A percentile compares a stretch with the other conserved stretches of the same genome.
Evolutionary conservation across 2,888 invertebrate species (phyloP).

Genomic region (Seira musarum): DNA sequence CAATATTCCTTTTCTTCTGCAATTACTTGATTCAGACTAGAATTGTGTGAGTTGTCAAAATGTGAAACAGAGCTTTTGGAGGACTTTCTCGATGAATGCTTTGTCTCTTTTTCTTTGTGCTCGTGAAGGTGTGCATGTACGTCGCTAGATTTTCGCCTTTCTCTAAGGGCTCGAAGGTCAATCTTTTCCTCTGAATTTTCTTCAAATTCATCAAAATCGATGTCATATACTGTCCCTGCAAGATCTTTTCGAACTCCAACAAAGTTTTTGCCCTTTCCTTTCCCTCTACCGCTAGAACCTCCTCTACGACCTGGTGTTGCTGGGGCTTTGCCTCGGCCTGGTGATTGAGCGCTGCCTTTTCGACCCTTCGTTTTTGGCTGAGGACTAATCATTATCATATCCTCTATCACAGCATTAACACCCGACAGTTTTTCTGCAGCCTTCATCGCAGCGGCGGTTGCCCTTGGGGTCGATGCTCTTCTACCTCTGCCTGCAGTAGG

Average conservation of each 20-base stretch:
- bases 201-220: slow-evolving; percentile 85
- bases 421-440: slow-evolving; percentile 46
- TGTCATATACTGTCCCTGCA: slow-evolving; percentile 85
- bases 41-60: slow-evolving; percentile 17
- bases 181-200: slow-evolving; percentile 77
- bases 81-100: slow-evolving; percentile 11
- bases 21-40: slow-evolving; percentile 33
- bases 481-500: slow-evolving; percentile 63
- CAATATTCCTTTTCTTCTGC: slow-evolving; percentile 27
- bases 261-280: slow-evolving; percentile 72
- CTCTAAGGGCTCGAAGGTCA: slow-evolving; percentile 67
- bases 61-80: slow-evolving; percentile 11
- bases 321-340: slow-evolving; percentile 51
- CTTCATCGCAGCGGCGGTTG: slow-evolving; percentile 20
- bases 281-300: slow-evolving; percentile 74
- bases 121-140: slow-evolving; percentile 48
- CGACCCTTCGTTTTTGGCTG: slow-evolving; percentile 30
- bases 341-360: slow-evolving; percentile 56
- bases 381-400: slow-evolving; percentile 40
- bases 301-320: slow-evolving; percentile 44
- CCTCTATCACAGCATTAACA: slow-evolving; percentile 52
- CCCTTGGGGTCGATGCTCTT: slow-evolving; percentile 51
- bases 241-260: slow-evolving; percentile 69
- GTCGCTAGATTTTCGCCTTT: slow-evolving; percentile 68
- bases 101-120: slow-evolving; percentile 28